Conservation (phyloP, 2,888 invertebrate species). For the Plusia festucae region DNA sequence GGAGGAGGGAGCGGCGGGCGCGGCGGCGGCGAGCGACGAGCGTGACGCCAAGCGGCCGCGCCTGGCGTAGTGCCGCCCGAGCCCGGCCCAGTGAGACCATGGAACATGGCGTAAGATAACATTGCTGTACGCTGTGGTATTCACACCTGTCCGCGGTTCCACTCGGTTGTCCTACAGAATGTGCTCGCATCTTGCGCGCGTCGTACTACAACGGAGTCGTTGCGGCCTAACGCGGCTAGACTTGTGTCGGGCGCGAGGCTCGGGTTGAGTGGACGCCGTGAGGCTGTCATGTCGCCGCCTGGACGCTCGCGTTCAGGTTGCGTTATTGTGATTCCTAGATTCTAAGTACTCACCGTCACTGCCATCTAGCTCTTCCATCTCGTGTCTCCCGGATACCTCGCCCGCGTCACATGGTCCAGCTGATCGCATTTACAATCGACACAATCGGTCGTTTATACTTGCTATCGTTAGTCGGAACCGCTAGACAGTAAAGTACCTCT, state of each 20-base stretch:
- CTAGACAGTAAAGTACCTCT: conserved; percentile 59
- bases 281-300: conserved; percentile 26
- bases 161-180: conserved; percentile 19
- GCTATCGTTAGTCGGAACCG: conserved; percentile 47
- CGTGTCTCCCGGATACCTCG: conserved; percentile 21
- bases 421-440: conserved; percentile 53
- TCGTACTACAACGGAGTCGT: conserved; percentile 28
- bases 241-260: conserved; percentile 30
- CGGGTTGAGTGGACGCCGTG: conserved; percentile 15
- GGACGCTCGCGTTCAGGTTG: conserved; percentile 22
- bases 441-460: conserved; percentile 54
- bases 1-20: conserved; percentile 89
- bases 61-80: conserved; percentile 90
- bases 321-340: conserved; percentile 54
- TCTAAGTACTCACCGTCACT: conserved; percentile 51
- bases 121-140: conserved; percentile 54
- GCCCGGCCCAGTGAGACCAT: conserved; percentile 72
- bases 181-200: background rate
- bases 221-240: conserved; percentile 16
- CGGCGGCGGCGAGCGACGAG: conserved; percentile 68
- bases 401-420: conserved; percentile 28
- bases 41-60: conserved; percentile 93
- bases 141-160: conserved; percentile 44
- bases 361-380: conserved; percentile 37
- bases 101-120: conserved; percentile 57